A percentile compares a stretch with the other conserved stretches of the same genome.
These are phyloP conservation scores for Galago senegalensis DNA, from an alignment of 2,797 vertebrate species.

Conservation along the genomic window DNA sequence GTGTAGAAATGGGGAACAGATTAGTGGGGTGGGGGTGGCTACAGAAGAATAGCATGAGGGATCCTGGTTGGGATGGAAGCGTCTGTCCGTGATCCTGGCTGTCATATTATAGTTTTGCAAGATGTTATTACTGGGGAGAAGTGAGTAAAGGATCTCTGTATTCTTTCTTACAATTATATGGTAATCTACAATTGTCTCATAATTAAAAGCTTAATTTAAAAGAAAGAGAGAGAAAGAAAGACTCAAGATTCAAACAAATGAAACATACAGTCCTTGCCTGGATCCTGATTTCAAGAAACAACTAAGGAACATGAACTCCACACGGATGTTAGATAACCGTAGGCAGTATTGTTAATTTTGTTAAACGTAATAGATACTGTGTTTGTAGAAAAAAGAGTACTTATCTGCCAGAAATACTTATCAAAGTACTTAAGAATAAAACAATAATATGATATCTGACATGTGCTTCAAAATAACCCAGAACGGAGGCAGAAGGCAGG, in stretches of 20 bases:
- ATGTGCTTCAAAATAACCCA: background rate
- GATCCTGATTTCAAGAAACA: background rate
- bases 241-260: background rate
- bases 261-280: background rate
- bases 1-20: background rate
- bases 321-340: background rate
- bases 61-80: background rate
- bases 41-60: background rate
- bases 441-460: background rate
- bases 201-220: background rate
- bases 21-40: background rate
- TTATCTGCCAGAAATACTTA: background rate
- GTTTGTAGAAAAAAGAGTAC: background rate
- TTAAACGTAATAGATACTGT: background rate
- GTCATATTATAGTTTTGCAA: background rate
- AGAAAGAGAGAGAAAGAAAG: background rate
- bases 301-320: background rate
- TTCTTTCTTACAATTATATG: background rate
- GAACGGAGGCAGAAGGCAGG: background rate
- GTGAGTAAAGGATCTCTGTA: background rate
- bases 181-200: background rate
- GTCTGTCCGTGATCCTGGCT: background rate
- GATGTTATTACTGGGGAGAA: background rate
- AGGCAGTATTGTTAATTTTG: background rate
- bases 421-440: conserved; percentile 15